These are phyloP conservation scores for Onthophagus sagittarius DNA, from an alignment of 2,888 invertebrate species.

Conservation along the genomic window DNA sequence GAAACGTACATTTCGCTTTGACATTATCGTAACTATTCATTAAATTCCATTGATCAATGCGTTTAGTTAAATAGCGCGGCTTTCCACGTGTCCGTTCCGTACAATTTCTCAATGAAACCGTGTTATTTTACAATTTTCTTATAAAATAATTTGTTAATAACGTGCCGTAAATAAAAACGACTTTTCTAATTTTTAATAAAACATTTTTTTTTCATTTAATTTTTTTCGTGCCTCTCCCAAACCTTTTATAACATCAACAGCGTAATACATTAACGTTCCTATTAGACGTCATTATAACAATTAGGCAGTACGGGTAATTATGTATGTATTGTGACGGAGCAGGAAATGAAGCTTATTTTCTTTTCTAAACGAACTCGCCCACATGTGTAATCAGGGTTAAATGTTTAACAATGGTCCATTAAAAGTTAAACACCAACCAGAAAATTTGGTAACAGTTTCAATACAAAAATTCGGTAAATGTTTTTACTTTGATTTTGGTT, in stretches of 20 bases:
- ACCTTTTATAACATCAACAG: not conserved
- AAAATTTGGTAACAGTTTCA: not conserved
- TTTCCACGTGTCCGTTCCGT: not conserved
- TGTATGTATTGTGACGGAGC: constrained; percentile 29
- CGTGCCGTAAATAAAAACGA: not conserved
- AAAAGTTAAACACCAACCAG: constrained; percentile 41
- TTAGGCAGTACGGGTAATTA: constrained; percentile 51
- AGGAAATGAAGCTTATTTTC: constrained; percentile 22
- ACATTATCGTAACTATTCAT: not conserved
- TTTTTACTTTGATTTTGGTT: too few species aligned
- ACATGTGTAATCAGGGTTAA: constrained; percentile 51
- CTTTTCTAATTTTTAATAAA: too few species aligned
- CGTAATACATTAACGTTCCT: constrained; percentile 19
- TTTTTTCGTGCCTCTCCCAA: too few species aligned
- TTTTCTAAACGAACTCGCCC: constrained; percentile 47
- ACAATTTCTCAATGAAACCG: not conserved
- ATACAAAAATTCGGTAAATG: too few species aligned
- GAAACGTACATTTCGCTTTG: not conserved
- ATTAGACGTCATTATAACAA: constrained; percentile 51
- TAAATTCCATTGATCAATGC: not conserved
- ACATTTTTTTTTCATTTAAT: too few species aligned
- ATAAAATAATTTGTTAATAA: not conserved
- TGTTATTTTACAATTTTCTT: not conserved
- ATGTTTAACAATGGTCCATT: constrained; percentile 50
- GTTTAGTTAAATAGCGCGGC: not conserved